These are phyloP conservation scores for Dryococelus australis DNA, from an alignment of 2,888 invertebrate genomes.

Conservation along the genomic window DNA sequence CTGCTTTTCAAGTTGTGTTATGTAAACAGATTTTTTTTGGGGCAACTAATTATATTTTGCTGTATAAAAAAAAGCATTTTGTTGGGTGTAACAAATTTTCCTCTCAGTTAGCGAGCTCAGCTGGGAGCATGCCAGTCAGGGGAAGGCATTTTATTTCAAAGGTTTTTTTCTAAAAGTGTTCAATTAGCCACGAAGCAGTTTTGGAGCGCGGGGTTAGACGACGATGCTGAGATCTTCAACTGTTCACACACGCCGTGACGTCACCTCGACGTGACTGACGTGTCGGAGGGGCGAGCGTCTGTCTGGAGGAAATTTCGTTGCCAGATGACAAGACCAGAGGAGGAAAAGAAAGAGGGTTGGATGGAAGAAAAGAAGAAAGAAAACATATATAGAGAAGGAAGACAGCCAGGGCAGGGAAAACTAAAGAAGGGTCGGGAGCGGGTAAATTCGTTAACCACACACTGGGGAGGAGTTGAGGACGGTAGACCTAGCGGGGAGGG, in stretches of 20 bases:
- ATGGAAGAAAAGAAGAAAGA: background rate
- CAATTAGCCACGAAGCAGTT: no score
- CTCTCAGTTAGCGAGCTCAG: no score
- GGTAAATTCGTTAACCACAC: slow-evolving; percentile 30
- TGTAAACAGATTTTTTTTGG: no score
- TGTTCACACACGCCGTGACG: background rate
- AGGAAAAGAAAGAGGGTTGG: background rate
- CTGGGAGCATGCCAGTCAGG: no score
- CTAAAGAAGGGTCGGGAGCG: background rate
- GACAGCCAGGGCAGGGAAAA: background rate
- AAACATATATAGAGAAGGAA: background rate
- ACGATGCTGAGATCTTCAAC: background rate
- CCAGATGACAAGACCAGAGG: slow-evolving; percentile 25
- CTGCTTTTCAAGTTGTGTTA: no score
- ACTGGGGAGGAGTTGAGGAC: background rate
- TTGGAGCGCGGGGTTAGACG: background rate
- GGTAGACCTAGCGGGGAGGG: background rate
- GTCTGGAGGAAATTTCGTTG: slow-evolving; percentile 12
- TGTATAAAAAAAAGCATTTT: no score
- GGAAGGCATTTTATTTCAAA: no score
- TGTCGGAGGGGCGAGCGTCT: background rate
- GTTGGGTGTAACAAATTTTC: no score
- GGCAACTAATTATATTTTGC: no score
- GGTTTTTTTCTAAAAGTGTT: no score
- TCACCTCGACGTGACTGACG: background rate